Evolutionary conservation across 2,797 vertebrate species (phyloP), one percentile per base, ranked within the genome.

Genomic region (Manis pentadactyla): DNA sequence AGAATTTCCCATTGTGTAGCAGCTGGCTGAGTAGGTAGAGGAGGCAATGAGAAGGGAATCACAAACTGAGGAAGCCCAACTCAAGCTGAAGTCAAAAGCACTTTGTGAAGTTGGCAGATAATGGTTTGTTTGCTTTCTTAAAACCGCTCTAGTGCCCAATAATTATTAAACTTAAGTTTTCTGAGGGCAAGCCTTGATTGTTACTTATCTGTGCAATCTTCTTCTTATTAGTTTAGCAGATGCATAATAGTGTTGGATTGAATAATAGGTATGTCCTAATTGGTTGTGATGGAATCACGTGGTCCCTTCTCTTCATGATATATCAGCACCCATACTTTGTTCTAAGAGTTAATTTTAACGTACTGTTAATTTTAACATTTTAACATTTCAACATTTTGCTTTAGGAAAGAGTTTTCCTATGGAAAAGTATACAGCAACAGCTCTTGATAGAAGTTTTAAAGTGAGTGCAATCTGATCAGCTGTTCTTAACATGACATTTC

Each of bases 1-100:
- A 84, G 59, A 90, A 53, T 59, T 5, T 5, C 3, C 46, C 46
- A 42, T 84, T 86, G 10, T 55, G 0, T 78, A 97, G 42, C 82
- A 93, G 75, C 95, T 95, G 79, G 68, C 71, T 96, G 75, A 69
- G 39, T 34, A 69, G 17, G 18, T 23, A 83, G 86, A 94, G 84
- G 74, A 96, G 51, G 74, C 31, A 83, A 77, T 27, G 0, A 14
- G 18, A 97, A 95, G 71, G 79, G 95, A 96, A 77, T 77, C 31
- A 85, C 31, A 78, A 81, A 74, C 21, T 13, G 42, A 69, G 94
- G 93, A 94, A 90, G 74, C 66, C 92, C 21, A 94, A 86, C 75
- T 97, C 61, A 85, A 85, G 75, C 87, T 95, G 83, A 97, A 91
- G 69, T 93, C 73, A 63, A 59, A 96, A 97, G 86, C 0, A 0